A percentile compares a stretch with the other conserved stretches of the same genome.
phyloP scores from a whole-genome alignment of 2,797 vertebrate species.

The Rhynchonycteris naso region DNA sequence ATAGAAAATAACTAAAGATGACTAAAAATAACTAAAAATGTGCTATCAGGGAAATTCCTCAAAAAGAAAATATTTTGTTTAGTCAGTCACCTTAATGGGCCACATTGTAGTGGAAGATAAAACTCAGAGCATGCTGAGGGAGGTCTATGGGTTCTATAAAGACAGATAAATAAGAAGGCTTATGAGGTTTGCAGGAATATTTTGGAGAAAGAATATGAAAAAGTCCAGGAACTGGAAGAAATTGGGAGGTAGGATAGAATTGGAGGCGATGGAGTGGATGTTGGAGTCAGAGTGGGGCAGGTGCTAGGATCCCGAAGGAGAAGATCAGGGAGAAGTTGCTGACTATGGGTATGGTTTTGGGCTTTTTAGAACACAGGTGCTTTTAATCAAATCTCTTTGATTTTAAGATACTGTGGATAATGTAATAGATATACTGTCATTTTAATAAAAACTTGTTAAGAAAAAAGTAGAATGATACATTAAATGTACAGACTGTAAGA shows the following conservation, averaged over 20 bases:
- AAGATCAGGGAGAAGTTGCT: background rate
- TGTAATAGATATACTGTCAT: background rate
- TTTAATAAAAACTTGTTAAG: background rate
- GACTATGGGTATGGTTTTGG: background rate
- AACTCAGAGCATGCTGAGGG: background rate
- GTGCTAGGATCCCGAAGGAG: background rate
- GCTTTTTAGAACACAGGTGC: background rate
- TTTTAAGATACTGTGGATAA: background rate
- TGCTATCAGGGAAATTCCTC: background rate
- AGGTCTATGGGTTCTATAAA: background rate
- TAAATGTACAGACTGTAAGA: background rate
- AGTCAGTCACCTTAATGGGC: background rate
- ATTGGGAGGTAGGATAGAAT: background rate
- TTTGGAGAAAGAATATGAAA: background rate
- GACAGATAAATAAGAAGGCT: background rate
- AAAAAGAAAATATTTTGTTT: background rate
- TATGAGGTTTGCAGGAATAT: background rate
- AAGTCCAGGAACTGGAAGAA: background rate
- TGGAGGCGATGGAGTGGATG: background rate
- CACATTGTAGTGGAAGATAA: background rate
- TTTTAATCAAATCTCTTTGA: background rate
- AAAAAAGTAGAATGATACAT: background rate
- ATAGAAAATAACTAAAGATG: background rate
- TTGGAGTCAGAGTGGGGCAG: background rate
- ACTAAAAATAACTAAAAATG: no score